Percentiles rank a stretch among this genome's conserved stretches.
phyloP scores from a whole-genome alignment of 2,113 vertebrate genomes.

The Ailurus styani region DNA sequence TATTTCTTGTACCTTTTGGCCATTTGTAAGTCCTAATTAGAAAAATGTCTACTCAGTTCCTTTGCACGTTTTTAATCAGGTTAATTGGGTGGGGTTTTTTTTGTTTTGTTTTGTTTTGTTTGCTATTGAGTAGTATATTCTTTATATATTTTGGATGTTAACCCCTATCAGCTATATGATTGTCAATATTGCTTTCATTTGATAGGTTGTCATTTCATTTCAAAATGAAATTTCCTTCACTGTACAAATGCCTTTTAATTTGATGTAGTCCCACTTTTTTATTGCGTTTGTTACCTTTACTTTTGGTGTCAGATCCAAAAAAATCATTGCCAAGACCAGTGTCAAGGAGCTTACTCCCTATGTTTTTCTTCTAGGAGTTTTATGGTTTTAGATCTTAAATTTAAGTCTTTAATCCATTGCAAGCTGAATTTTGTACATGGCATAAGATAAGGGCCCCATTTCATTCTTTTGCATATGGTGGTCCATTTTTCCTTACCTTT shows the following conservation, averaged over 20 bases:
- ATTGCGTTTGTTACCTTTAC: background rate
- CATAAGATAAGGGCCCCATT: background rate
- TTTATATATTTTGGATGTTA: background rate
- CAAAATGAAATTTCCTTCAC: too few relatives aligned
- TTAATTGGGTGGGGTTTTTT: background rate
- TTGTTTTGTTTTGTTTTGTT: too few relatives aligned
- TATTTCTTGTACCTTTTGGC: background rate
- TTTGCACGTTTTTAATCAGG: background rate
- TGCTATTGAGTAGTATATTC: background rate
- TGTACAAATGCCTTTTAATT: background rate
- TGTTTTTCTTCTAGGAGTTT: background rate
- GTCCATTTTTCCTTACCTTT: background rate
- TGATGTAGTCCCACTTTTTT: background rate
- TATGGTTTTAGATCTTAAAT: background rate
- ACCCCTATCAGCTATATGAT: background rate
- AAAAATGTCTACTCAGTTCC: background rate
- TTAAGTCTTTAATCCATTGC: background rate
- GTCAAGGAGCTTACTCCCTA: background rate
- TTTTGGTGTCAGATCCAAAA: background rate
- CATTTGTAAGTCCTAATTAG: background rate
- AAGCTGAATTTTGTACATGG: background rate
- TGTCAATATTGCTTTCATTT: background rate
- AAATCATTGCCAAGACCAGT: background rate
- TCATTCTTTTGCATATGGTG: background rate
- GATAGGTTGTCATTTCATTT: background rate